A percentile compares a stretch with the other conserved stretches of the same genome.
Evolutionary conservation across 2,797 vertebrate genomes (phyloP).

Genomic region (Sebastes ruberrimus): DNA sequence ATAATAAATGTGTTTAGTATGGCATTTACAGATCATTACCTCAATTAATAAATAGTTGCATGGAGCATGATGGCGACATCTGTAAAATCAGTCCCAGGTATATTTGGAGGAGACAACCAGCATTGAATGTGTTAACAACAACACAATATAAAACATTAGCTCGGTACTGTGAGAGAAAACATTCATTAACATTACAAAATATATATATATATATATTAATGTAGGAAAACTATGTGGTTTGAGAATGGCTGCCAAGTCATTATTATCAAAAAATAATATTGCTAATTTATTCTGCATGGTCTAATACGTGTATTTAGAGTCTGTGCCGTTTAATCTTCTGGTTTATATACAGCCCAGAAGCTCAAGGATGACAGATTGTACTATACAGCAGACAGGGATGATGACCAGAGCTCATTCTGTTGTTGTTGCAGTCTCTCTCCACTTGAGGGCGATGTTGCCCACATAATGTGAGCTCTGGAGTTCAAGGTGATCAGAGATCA

Average conservation of each 20-base stretch:
- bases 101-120: not conserved
- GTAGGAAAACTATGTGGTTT: not conserved
- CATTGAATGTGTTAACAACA: not conserved
- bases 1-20: no score
- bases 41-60: not conserved
- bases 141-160: not conserved
- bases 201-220: not conserved
- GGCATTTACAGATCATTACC: not conserved
- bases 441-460: conserved; percentile 63
- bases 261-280: not conserved
- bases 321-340: not conserved
- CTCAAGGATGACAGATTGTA: not conserved
- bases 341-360: not conserved
- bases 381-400: not conserved
- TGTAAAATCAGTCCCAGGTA: not conserved
- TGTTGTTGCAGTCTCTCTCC: conserved; percentile 30
- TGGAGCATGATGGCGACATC: not conserved
- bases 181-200: not conserved
- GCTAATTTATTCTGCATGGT: not conserved
- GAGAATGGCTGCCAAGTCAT: not conserved
- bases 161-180: not conserved
- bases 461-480: not conserved
- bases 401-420: not conserved
- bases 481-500: not conserved
- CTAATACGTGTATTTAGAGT: not conserved